phyloP scores from a whole-genome alignment of 2,113 vertebrate genomes.

The Centropus unirufus region DNA sequence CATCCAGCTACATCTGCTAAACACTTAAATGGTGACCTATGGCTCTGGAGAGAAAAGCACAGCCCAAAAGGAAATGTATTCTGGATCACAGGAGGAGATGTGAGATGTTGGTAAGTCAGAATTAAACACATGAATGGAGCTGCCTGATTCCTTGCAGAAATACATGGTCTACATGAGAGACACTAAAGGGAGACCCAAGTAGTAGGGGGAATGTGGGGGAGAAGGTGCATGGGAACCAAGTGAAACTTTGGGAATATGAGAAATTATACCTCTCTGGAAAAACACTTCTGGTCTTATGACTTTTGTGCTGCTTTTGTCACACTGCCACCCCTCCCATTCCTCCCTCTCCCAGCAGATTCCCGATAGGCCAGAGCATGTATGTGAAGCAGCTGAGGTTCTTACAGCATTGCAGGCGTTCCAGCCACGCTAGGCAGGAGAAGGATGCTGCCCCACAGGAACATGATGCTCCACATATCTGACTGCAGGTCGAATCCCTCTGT shows the following conservation, averaged over 20 bases:
- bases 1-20: background rate
- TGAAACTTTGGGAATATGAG: background rate
- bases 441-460: slow-evolving; percentile 40
- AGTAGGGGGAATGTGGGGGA: background rate
- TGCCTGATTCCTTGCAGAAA: background rate
- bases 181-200: background rate
- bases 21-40: background rate
- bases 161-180: background rate
- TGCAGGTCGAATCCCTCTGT: background rate
- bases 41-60: background rate
- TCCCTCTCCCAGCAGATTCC: background rate
- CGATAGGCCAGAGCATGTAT: background rate
- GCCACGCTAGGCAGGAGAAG: background rate
- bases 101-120: background rate
- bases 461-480: background rate
- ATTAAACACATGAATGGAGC: background rate
- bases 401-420: slow-evolving; percentile 7
- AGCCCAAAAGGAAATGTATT: background rate
- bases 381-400: slow-evolving; percentile 9
- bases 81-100: background rate
- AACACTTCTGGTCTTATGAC: background rate
- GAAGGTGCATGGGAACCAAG: background rate
- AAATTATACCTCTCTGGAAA: background rate
- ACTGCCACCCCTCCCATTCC: background rate
- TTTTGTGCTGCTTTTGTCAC: background rate